Conservation (phyloP, 2,888 invertebrate species). For the Clostera curtula region DNA sequence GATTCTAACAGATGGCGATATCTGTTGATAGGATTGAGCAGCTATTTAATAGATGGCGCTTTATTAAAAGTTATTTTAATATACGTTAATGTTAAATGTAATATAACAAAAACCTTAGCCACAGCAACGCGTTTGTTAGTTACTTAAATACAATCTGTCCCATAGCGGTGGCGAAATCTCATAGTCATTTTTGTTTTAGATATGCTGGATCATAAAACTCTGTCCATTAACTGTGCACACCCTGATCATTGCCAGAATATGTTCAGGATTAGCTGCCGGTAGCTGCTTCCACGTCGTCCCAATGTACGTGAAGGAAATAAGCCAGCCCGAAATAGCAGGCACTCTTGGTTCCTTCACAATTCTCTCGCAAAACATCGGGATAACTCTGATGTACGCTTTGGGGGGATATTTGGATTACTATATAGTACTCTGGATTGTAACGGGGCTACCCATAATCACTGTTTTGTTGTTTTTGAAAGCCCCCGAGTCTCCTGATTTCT, state of each 20-base stretch:
- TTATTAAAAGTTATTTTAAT: no score
- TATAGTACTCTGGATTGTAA: slow-evolving; percentile 34
- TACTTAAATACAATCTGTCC: not conserved
- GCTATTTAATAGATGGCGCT: no score
- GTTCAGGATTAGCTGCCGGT: slow-evolving; percentile 40
- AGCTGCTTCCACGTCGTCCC: slow-evolving; percentile 45
- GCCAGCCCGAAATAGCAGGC: slow-evolving; percentile 46
- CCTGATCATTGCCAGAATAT: slow-evolving; percentile 36
- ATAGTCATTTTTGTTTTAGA: slow-evolving; percentile 26
- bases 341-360: slow-evolving; percentile 38
- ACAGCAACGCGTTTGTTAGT: no score
- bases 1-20: no score
- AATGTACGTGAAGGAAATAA: slow-evolving; percentile 51
- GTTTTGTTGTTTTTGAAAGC: slow-evolving; percentile 37
- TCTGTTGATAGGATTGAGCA: no score
- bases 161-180: not conserved
- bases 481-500: slow-evolving; percentile 52
- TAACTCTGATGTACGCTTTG: slow-evolving; percentile 42
- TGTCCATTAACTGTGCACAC: slow-evolving; percentile 25
- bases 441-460: slow-evolving; percentile 34
- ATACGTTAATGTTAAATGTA: no score
- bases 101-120: no score
- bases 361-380: slow-evolving; percentile 39
- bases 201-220: slow-evolving; percentile 45
- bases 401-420: slow-evolving; percentile 43